A percentile compares a stretch with the other conserved stretches of the same genome.
phyloP scores from a whole-genome alignment of 1,140 invertebrate genomes.

The Scylla paramamosain region DNA sequence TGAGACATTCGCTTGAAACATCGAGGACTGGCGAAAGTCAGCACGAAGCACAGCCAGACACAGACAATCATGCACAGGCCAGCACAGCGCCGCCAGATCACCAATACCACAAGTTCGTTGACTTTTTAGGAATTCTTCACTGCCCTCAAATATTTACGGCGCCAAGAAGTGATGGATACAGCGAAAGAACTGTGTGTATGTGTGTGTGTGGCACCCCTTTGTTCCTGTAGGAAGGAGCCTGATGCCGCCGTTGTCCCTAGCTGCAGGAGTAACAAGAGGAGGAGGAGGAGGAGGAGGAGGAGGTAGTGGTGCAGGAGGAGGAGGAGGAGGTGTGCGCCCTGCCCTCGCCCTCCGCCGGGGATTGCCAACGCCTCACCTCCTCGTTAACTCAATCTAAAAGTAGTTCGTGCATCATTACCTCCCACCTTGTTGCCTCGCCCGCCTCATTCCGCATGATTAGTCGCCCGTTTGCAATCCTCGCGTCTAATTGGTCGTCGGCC shows the following conservation, averaged over 20 bases:
- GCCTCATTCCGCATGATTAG: conserved; percentile 71
- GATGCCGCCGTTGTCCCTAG: neutral
- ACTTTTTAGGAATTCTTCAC: no score
- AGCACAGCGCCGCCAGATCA: no score
- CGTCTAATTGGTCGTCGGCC: conserved; percentile 70
- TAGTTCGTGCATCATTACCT: conserved; percentile 61
- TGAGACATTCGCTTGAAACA: no score
- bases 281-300: neutral
- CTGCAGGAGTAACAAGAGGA: neutral
- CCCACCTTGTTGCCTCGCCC: conserved; percentile 43
- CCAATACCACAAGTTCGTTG: no score
- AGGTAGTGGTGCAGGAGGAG: neutral
- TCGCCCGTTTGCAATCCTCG: conserved; percentile 71
- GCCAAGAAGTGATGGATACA: no score
- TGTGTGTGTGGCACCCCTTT: neutral
- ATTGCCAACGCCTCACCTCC: conserved; percentile 38
- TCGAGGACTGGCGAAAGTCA: no score
- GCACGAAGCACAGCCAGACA: no score
- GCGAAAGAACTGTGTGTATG: neutral
- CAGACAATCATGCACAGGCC: no score
- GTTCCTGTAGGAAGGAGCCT: neutral
- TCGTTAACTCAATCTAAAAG: conserved; percentile 71
- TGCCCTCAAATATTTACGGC: no score
- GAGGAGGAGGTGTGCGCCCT: neutral
- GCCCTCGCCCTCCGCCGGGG: neutral